phyloP scores from a whole-genome alignment of 1,140 invertebrate genomes.

The Sinella curviseta region DNA sequence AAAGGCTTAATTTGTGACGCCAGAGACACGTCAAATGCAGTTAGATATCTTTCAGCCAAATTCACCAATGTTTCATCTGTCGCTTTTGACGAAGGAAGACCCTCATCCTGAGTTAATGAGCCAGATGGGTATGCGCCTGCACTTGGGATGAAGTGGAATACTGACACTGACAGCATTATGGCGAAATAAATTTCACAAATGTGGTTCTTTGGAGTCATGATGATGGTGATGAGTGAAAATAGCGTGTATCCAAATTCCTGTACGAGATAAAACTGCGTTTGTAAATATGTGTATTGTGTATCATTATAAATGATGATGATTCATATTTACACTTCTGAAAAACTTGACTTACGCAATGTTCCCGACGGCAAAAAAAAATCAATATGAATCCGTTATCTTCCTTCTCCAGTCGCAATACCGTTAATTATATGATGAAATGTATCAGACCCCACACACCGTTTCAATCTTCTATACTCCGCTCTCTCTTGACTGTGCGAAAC shows the following conservation, averaged over 20 bases:
- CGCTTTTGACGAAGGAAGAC: neutral
- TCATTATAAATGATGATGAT: no score
- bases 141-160: neutral
- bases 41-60: neutral
- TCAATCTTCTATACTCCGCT: neutral
- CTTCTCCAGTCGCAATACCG: neutral
- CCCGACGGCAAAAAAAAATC: no score
- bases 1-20: neutral
- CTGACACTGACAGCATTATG: neutral
- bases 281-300: no score
- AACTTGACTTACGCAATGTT: no score
- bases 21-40: neutral
- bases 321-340: no score
- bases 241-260: no score
- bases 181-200: no score
- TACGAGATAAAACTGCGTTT: no score
- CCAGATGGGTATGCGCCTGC: neutral
- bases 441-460: neutral
- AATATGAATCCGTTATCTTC: neutral
- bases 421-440: neutral
- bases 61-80: neutral
- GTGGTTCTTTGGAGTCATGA: no score
- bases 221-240: no score
- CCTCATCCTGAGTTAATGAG: no score
- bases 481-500: neutral